Evolutionary conservation across 2,888 invertebrate species (phyloP).

Genomic region (Agrochola circellaris): DNA sequence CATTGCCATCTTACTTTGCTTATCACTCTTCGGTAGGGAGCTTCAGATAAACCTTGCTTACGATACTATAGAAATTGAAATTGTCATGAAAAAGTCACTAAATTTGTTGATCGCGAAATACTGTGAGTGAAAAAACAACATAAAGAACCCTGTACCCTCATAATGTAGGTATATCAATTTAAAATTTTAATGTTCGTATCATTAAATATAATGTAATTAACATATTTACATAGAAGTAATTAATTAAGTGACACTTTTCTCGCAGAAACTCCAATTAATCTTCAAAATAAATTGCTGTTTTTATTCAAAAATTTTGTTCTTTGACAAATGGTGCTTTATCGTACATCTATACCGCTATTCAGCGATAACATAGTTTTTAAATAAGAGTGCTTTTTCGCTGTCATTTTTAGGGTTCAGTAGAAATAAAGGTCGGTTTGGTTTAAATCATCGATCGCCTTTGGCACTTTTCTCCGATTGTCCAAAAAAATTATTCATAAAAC

Average conservation of each 20-base stretch:
- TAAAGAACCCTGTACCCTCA: not conserved
- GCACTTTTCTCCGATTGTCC: not conserved
- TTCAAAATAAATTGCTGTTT: constrained; percentile 25
- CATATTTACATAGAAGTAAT: constrained; percentile 50
- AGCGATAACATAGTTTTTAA: constrained; percentile 2
- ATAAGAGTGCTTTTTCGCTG: not conserved
- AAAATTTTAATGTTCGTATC: not conserved
- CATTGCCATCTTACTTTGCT: not conserved
- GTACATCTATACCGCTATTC: constrained; percentile 19
- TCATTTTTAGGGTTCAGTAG: constrained; percentile 4
- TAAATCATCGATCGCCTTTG: not conserved
- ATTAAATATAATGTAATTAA: constrained; percentile 48
- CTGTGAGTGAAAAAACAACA: not conserved
- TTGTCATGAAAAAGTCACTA: not conserved
- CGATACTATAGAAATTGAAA: too few species aligned
- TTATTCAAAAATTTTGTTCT: constrained; percentile 27
- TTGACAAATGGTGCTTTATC: constrained; percentile 44
- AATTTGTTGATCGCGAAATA: not conserved
- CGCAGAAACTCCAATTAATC: constrained; percentile 32
- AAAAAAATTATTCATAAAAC: constrained; percentile 28
- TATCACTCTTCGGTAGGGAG: not conserved
- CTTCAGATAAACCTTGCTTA: not conserved
- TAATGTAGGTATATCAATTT: constrained; percentile 8
- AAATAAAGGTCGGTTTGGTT: not conserved
- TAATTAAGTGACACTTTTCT: constrained; percentile 32